A percentile compares a stretch with the other conserved stretches of the same genome.
phyloP scores from a whole-genome alignment of 2,888 invertebrate species.

The Apomyelois bistriatella region DNA sequence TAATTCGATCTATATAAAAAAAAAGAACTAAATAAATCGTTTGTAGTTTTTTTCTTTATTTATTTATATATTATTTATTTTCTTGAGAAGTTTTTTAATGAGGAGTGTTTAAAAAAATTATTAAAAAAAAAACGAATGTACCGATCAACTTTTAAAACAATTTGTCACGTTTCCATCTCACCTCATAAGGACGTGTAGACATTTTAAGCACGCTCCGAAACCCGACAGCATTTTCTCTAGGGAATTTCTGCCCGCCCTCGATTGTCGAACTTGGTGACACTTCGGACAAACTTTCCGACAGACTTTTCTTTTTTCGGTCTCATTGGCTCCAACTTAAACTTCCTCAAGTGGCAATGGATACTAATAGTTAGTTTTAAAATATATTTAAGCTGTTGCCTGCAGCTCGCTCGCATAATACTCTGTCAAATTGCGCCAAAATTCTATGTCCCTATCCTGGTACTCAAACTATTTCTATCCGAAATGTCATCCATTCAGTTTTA shows the following conservation, averaged over 20 bases:
- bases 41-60: too few species aligned
- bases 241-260: constrained; percentile 16
- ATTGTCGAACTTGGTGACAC: constrained; percentile 59
- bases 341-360: constrained; percentile 42
- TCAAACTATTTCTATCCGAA: too few species aligned
- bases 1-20: too few species aligned
- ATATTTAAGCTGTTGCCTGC: not conserved
- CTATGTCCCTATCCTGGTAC: too few species aligned
- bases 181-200: constrained; percentile 9
- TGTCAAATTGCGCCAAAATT: too few species aligned
- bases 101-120: too few species aligned
- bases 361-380: constrained; percentile 47
- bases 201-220: constrained; percentile 1
- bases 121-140: too few species aligned
- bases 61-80: too few species aligned
- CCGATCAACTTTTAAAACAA: not conserved
- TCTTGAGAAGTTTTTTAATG: too few species aligned
- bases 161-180: not conserved
- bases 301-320: constrained; percentile 49
- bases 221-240: not conserved
- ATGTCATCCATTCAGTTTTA: too few species aligned
- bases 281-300: constrained; percentile 43
- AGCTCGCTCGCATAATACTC: too few species aligned
- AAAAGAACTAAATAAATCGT: too few species aligned
- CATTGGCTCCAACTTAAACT: constrained; percentile 52